Base-by-base conservation (phyloP, 2,113 vertebrate genomes). In the Periophthalmus modestus region DNA sequence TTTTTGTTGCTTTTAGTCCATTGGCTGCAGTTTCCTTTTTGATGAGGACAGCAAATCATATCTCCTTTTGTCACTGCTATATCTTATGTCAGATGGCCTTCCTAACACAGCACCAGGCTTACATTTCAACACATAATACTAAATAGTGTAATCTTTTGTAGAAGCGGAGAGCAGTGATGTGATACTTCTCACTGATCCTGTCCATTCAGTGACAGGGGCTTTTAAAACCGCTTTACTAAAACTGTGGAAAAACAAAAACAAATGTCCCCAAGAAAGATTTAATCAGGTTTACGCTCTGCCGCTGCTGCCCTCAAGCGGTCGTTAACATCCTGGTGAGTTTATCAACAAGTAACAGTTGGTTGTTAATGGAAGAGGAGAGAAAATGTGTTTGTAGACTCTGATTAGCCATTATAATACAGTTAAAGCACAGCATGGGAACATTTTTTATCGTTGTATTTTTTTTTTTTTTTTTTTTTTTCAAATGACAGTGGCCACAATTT, bases 291-390 rank as follows among this genome's bases (percentile, higher is more conserved):
- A 62, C 28, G 59, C 59, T 62, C 59, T 16, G 59, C 59, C 18
- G 19, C 75, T 67, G 77, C 73, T 36, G 72, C 63, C 62, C 71
- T 72, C 69, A 33, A 83, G 75, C 71, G 58, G 69, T 59, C 78
- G 81, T 77, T 76, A 77, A 72, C 46, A 75, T 57, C 1, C 34
- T 62, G 70, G 0, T 73, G 66, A 54, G 23, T 71, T 82, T 75
- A 63, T 62, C 69, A 78, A 80, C 54, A 80, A 86, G 61, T 55
- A 48, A 58, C 54, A 81, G 77, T 24, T 24, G 10, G 71, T 84
- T 75, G 74, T 11, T 71, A 62, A 69, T 54, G 50, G 7, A 11
- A 16, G 62, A 71, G 18, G 28, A 70, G 28, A 57, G 34, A 36
- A 39, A 18, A 39, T 39, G 62, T 65, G 62, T 18, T 34, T 12